phyloP scores from a whole-genome alignment of 2,113 vertebrate species.

The Eptesicus fuscus region DNA sequence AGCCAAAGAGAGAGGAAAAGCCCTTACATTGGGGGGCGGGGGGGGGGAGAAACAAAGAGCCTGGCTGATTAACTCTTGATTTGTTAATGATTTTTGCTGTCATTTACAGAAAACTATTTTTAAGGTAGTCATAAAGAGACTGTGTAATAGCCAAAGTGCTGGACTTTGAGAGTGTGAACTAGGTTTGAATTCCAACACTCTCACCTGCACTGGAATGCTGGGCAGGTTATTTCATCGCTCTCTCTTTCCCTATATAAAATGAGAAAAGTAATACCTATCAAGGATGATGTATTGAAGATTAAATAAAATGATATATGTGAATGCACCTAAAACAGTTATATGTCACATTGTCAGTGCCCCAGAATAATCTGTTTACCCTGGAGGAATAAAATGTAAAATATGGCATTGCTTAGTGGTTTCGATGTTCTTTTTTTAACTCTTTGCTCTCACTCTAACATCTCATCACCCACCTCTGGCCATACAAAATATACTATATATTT shows the following conservation, averaged over 20 bases:
- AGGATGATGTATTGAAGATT: not conserved
- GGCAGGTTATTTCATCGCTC: not conserved
- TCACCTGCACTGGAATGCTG: not conserved
- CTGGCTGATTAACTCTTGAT: not conserved
- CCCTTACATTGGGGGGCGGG: not conserved
- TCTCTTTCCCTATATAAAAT: not conserved
- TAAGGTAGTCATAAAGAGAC: not conserved
- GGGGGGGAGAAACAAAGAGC: not conserved
- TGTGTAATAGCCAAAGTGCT: not conserved
- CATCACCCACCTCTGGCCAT: not conserved
- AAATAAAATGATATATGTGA: constrained; percentile 28
- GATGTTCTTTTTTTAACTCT: not conserved
- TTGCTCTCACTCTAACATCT: not conserved
- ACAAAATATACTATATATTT: not conserved
- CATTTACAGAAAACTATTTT: not conserved
- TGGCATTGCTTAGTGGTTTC: not conserved
- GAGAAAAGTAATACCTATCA: not conserved
- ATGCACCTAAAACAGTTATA: not conserved
- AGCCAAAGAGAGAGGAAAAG: not conserved
- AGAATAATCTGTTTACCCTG: not conserved
- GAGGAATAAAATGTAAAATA: not conserved
- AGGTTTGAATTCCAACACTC: not conserved
- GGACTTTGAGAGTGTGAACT: not conserved
- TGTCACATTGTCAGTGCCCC: not conserved
- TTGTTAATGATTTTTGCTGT: not conserved